Percentiles rank a stretch among this genome's conserved stretches.
Conservation (phyloP, 1,140 invertebrate species). For the Lasioglossum albipes region DNA sequence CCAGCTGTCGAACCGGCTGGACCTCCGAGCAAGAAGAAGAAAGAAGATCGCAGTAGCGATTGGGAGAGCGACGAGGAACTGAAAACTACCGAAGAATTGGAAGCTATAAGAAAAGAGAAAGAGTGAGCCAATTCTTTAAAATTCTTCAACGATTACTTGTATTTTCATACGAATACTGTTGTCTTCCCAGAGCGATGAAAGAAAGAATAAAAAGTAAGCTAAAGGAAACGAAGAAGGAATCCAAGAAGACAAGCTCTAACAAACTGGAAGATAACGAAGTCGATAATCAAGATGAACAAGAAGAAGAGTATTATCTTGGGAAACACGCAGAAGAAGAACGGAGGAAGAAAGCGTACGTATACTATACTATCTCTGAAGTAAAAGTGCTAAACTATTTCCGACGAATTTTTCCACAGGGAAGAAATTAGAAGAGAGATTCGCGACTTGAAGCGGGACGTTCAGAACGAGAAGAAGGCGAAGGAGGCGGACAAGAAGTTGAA, state of each 20-base stretch:
- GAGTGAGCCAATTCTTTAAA: conserved; percentile 59
- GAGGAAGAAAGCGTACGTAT: conserved; percentile 84
- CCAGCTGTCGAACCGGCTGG: conserved; percentile 80
- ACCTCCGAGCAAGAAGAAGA: conserved; percentile 60
- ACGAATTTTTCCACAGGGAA: conserved; percentile 80
- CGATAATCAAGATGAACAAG: conserved; percentile 66
- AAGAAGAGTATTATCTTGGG: conserved; percentile 85
- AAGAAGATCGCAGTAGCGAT: conserved; percentile 56
- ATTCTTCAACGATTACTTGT: not conserved
- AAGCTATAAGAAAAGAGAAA: conserved; percentile 61
- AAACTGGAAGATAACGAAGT: conserved; percentile 60
- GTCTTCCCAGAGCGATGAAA: conserved; percentile 72
- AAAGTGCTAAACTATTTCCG: conserved; percentile 9
- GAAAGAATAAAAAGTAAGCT: conserved; percentile 80
- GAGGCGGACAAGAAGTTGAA: conserved; percentile 78
- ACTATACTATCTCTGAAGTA: conserved; percentile 5
- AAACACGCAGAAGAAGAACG: conserved; percentile 85
- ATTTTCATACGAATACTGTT: conserved; percentile 6
- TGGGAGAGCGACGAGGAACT: conserved; percentile 69
- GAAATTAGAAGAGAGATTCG: conserved; percentile 89
- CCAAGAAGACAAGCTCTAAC: conserved; percentile 72
- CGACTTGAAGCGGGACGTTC: conserved; percentile 85
- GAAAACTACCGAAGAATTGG: conserved; percentile 67
- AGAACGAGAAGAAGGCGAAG: conserved; percentile 83
- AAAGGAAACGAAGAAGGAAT: conserved; percentile 79